Conservation (phyloP, 1,140 invertebrate genomes). For the Oreohelix idahoensis region DNA sequence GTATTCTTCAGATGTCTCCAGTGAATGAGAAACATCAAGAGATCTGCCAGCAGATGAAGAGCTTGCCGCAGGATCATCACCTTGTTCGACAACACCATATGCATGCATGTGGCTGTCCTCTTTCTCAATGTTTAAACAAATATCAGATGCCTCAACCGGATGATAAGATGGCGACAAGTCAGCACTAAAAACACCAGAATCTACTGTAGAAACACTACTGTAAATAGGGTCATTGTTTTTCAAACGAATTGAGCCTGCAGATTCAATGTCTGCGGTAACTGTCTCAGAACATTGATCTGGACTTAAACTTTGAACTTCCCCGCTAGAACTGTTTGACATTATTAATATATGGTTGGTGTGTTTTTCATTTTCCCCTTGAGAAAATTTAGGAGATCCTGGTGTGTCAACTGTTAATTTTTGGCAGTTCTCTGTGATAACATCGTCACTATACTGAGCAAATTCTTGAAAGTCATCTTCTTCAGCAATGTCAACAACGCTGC, state of each 20-base stretch:
- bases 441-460: background rate
- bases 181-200: constrained; percentile 60
- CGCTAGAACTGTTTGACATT: background rate
- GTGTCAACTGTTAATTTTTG: background rate
- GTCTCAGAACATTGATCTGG: background rate
- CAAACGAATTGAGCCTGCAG: background rate
- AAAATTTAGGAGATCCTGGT: background rate
- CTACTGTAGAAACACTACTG: constrained; percentile 50
- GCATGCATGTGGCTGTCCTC: background rate
- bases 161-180: constrained; percentile 54
- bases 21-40: background rate
- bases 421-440: background rate
- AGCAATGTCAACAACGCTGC: background rate
- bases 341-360: background rate
- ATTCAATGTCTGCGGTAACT: background rate
- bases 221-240: constrained; percentile 23
- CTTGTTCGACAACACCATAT: background rate
- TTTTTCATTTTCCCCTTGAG: background rate
- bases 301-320: background rate
- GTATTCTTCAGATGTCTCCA: background rate
- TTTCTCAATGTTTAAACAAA: constrained; percentile 11
- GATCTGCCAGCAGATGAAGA: background rate
- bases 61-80: background rate
- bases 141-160: constrained; percentile 28
- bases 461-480: background rate